Base-by-base conservation (phyloP, 2,113 vertebrate genomes). In the Clupea harengus region DNA sequence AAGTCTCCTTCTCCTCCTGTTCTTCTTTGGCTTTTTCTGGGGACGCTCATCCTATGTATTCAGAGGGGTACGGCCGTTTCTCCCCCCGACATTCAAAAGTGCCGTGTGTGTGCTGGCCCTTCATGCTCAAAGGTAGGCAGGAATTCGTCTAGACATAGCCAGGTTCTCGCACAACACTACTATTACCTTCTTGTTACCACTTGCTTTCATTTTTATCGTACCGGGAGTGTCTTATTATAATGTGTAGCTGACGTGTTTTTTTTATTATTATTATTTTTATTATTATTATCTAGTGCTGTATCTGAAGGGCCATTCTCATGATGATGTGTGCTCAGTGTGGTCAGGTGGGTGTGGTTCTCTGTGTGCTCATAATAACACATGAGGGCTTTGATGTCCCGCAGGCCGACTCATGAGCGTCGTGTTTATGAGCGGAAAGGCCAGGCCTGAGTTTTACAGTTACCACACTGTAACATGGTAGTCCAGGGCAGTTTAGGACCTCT, bases 71-170 rank as follows among this genome's bases (percentile, higher is more conserved):
- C 82, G 84, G 86, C 60, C 82, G 86, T 84, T 81, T 87, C 72
- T 89, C 86, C 82, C 81, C 86, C 17, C 54, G 84, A 50, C 84
- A 88, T 75, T 86, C 87, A 52, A n/a, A 82, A 81, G 39, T 88
- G 45, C 83, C 85, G 57, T 90, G 86, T 49, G 83, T 86, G 20
- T 90, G 88, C 82, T 88, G 88, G 87, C 83, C 81, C 20, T 88
- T 88, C 82, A 81, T 89, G 75, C 84, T 67, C 25, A 83, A 82
- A 89, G 89, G 88, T 90, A 89, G 82, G 89, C 2, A 47, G 25
- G 6, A 6, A 18, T 25, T 54, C 10, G 25, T 39, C n/a, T 11
- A 75, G 67, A 9, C 67, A 32, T 44, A 0, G 72, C 15, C 1
- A 39, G 28, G 2, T 78, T 78, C 28, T 75, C 11, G 39, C 11